Base-by-base conservation (phyloP, 2,888 invertebrate genomes). In the Oegoconia quadripuncta region DNA sequence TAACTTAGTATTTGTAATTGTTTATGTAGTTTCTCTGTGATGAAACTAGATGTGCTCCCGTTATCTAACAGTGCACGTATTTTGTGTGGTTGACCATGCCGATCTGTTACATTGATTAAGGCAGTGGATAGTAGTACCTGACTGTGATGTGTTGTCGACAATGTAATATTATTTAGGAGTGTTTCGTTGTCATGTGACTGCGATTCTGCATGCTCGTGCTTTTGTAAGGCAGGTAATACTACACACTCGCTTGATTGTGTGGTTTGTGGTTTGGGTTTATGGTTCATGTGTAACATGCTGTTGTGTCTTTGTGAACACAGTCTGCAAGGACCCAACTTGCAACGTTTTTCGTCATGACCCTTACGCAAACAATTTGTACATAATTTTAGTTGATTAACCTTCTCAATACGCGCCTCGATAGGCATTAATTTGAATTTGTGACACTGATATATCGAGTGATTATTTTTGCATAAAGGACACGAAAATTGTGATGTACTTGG, bases 371-470 rank as follows among this genome's bases (percentile, higher is more conserved):
- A 49, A 14, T 46, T 48, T 9, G 34, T 9, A 28, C 49, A 50
- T 39, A 42, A 48, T 36, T 50, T 48, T 18, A 42, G 37, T 14
- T 31, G 32, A 20, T 49, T 47, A 6, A 42, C 46, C 25, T 46
- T 48, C 32, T 42, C 23, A 12, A 48, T 34, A 26, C 41, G 40
- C 3, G 20, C n/a, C 32, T 48, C 44, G 13, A 43, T 16, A 7
- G 44, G 23, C 2, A 43, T 11, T 7, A 15, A 16, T 36, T 27
- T 41, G 33, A 45, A 43, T 8, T 15, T 20, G 8, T 28, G 25
- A 34, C 45, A 46, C 11, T 13, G 31, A 32, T 42, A 44, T 13
- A 47, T 27, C 28, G 34, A 18, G 39, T 47, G 46, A 37, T 41
- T 33, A 11, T 35, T 5, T 16, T 41, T 34, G 12, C 46, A 46